phyloP scores from a whole-genome alignment of 2,113 vertebrate species.

The Peromyscus leucopus region DNA sequence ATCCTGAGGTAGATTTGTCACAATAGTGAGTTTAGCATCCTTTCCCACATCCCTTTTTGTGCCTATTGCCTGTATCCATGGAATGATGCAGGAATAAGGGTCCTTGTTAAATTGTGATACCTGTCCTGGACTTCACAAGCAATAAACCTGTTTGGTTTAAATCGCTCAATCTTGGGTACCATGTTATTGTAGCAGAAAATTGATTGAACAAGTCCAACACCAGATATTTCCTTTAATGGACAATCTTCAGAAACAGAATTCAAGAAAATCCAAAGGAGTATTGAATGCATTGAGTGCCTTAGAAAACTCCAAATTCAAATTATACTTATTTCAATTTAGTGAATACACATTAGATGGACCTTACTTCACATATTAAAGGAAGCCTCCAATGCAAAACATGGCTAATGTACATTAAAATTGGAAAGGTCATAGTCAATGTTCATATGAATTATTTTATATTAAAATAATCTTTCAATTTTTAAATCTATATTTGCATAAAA shows the following conservation, averaged over 20 bases:
- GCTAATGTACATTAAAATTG: background rate
- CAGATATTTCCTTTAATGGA: background rate
- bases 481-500: background rate
- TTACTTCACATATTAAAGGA: background rate
- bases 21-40: background rate
- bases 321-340: background rate
- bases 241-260: background rate
- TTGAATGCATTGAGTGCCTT: background rate
- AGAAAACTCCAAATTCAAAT: background rate
- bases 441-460: conserved; percentile 1
- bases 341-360: background rate
- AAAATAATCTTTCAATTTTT: background rate
- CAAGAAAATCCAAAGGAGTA: background rate
- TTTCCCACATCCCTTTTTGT: background rate
- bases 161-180: background rate
- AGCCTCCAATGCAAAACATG: background rate
- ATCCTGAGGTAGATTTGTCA: background rate
- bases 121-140: background rate
- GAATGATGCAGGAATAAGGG: background rate
- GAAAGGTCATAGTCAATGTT: background rate
- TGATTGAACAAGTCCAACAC: background rate
- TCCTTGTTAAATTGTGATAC: background rate
- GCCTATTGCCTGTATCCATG: background rate
- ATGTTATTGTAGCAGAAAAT: background rate
- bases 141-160: background rate